phyloP scores from a whole-genome alignment of 1,140 invertebrate species.

The Calliopsis andreniformis region DNA sequence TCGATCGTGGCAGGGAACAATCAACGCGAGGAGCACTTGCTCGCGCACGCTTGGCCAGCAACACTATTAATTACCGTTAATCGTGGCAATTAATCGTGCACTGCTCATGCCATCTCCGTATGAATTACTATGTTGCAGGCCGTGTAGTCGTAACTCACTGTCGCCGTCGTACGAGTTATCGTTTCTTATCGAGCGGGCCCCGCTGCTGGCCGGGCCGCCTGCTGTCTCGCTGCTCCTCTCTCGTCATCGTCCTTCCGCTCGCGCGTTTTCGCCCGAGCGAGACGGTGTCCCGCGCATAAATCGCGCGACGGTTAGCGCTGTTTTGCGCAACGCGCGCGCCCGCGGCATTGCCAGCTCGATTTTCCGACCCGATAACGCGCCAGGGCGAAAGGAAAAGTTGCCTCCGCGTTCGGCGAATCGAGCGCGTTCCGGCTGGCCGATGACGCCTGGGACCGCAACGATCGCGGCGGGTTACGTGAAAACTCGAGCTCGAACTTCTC shows the following conservation, averaged over 20 bases:
- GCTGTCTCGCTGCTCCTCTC: conserved; percentile 22
- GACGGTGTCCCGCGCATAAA: conserved; percentile 11
- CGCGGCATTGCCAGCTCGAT: conserved; percentile 16
- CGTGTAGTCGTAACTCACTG: conserved; percentile 58
- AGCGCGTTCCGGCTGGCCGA: conserved; percentile 44
- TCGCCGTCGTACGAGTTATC: conserved; percentile 57
- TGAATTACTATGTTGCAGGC: conserved; percentile 59
- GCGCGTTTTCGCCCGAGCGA: not conserved
- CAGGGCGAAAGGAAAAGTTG: conserved; percentile 41
- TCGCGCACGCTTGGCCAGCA: conserved; percentile 43
- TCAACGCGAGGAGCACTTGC: conserved; percentile 50
- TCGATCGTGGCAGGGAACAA: conserved; percentile 26
- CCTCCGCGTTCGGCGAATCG: conserved; percentile 27
- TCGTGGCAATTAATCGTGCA: conserved; percentile 74
- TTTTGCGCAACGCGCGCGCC: conserved; percentile 3
- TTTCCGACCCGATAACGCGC: conserved; percentile 16
- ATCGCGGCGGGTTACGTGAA: conserved; percentile 49
- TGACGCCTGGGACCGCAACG: conserved; percentile 24
- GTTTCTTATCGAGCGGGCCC: conserved; percentile 55
- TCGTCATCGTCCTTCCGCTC: conserved; percentile 37
- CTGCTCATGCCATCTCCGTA: conserved; percentile 40
- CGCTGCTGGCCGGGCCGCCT: not conserved
- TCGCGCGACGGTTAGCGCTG: not conserved
- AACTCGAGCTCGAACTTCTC: conserved; percentile 56
- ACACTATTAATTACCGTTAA: conserved; percentile 78